phyloP scores from a whole-genome alignment of 1,140 invertebrate genomes.

The Leguminivora glycinivorella region DNA sequence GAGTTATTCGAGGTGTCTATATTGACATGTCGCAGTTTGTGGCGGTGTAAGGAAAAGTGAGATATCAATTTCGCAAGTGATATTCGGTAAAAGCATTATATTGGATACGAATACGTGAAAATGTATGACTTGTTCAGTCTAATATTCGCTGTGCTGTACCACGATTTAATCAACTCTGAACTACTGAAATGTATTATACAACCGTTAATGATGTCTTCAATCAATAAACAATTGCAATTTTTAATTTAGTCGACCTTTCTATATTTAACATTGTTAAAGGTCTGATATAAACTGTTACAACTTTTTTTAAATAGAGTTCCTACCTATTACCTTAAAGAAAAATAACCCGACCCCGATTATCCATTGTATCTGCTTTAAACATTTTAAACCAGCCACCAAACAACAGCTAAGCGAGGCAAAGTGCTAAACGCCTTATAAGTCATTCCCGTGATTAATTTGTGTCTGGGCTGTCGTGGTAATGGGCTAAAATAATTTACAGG shows the following conservation, averaged over 20 bases:
- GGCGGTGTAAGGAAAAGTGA: neutral
- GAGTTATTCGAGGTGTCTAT: slow-evolving; percentile 37
- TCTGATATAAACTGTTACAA: too few relatives aligned
- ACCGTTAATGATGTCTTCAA: too few relatives aligned
- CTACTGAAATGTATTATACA: too few relatives aligned
- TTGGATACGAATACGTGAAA: too few relatives aligned
- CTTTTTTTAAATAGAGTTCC: neutral
- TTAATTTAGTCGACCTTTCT: too few relatives aligned
- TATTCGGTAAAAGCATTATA: neutral
- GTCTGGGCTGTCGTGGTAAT: slow-evolving; percentile 68
- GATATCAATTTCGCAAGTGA: neutral
- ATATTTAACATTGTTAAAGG: too few relatives aligned
- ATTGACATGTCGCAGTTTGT: slow-evolving; percentile 15
- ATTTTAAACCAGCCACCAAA: slow-evolving; percentile 2
- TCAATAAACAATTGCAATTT: too few relatives aligned
- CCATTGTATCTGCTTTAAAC: neutral
- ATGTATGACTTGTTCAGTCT: neutral
- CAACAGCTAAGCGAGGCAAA: slow-evolving; percentile 46
- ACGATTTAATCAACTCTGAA: neutral
- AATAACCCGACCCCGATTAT: neutral
- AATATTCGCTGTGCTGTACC: neutral
- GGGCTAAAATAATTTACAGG: slow-evolving; percentile 75
- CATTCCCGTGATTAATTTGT: slow-evolving; percentile 76
- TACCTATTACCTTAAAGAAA: neutral
- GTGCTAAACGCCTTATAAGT: slow-evolving; percentile 73